A percentile compares a stretch with the other conserved stretches of the same genome.
phyloP scores from a whole-genome alignment of 2,113 vertebrate species.

The Motacilla alba region DNA sequence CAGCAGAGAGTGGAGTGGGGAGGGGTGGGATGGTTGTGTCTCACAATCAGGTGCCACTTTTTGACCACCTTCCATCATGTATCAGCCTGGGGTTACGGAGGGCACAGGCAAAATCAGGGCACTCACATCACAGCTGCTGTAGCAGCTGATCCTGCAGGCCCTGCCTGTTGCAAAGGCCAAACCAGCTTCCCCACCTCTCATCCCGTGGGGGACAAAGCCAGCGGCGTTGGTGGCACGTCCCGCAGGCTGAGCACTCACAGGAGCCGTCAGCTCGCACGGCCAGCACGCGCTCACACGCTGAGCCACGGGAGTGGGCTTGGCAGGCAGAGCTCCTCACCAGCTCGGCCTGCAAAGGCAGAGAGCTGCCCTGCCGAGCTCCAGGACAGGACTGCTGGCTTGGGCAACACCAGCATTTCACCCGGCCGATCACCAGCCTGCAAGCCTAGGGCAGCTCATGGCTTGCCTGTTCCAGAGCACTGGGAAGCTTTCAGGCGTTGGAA shows the following conservation, averaged over 20 bases:
- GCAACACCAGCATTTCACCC: background rate
- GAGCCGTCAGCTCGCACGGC: background rate
- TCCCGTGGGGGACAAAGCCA: background rate
- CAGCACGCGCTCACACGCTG: background rate
- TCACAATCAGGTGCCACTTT: too few species aligned
- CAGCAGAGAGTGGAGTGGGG: background rate
- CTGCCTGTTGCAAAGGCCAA: accelerated
- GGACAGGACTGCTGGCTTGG: background rate
- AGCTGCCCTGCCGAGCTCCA: background rate
- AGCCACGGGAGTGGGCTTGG: background rate
- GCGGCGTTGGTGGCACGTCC: background rate
- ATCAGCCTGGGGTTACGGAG: background rate
- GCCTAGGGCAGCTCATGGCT: background rate
- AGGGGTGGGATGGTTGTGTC: background rate
- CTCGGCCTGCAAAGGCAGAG: background rate
- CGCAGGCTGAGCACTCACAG: background rate
- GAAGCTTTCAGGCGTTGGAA: background rate
- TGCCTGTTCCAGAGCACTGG: background rate
- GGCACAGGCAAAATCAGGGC: accelerated
- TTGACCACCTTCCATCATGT: accelerated
- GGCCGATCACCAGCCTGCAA: background rate
- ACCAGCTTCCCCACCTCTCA: background rate
- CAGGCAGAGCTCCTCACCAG: background rate
- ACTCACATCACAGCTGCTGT: accelerated
- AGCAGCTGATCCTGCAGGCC: background rate